These are phyloP conservation scores for Zophobas atratus DNA, from an alignment of 1,140 invertebrate species.

Conservation along the genomic window DNA sequence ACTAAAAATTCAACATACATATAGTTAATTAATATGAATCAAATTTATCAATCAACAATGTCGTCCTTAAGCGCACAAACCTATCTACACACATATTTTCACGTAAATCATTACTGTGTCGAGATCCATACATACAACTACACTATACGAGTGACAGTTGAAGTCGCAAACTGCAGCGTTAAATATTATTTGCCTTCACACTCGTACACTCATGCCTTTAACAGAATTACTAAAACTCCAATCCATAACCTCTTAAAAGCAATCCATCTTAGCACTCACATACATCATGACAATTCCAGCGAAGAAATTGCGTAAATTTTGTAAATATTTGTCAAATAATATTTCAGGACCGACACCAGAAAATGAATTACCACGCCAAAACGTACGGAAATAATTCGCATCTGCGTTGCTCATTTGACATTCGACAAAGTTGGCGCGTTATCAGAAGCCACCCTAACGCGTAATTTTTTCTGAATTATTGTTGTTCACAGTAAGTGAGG, in stretches of 20 bases:
- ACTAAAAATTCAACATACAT: too few relatives aligned
- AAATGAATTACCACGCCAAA: conserved; percentile 25
- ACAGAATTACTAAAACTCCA: conserved; percentile 14
- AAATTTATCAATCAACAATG: too few relatives aligned
- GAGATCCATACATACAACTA: too few relatives aligned
- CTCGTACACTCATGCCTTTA: neutral
- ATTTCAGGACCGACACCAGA: conserved; percentile 17
- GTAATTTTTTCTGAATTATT: conserved; percentile 32
- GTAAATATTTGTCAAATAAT: conserved; percentile 37
- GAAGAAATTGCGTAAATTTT: conserved; percentile 35
- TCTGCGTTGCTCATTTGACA: conserved; percentile 13
- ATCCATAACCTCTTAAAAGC: conserved; percentile 25
- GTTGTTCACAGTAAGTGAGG: neutral
- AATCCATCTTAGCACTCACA: conserved; percentile 25
- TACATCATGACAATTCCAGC: conserved; percentile 20
- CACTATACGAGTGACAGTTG: too few relatives aligned
- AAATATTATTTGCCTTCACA: too few relatives aligned
- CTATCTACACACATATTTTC: too few relatives aligned
- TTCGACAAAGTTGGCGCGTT: conserved; percentile 11
- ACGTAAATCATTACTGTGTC: too few relatives aligned
- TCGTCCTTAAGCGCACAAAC: too few relatives aligned
- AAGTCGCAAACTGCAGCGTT: too few relatives aligned
- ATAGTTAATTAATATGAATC: too few relatives aligned
- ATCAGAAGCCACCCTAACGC: conserved; percentile 1
- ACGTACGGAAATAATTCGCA: conserved; percentile 21